Percentiles rank a stretch among this genome's conserved stretches.
These are phyloP conservation scores for Patella ulyssiponensis DNA, from an alignment of 2,888 invertebrate genomes.

Conservation along the genomic window DNA sequence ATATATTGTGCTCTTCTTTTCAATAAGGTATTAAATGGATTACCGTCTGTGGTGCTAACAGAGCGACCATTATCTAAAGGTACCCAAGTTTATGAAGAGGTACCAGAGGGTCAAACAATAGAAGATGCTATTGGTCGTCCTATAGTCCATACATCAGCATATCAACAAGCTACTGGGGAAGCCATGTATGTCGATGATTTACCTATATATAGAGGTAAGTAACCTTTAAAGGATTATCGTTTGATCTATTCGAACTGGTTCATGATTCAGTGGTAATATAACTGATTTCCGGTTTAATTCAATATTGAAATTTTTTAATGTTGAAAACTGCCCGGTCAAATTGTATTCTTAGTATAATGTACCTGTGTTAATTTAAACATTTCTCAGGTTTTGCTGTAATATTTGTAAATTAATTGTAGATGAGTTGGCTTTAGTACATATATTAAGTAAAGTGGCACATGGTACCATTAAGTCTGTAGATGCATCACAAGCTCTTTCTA, in stretches of 20 bases:
- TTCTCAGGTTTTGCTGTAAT: no score
- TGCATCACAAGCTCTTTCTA: conserved; percentile 80
- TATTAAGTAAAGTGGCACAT: conserved; percentile 85
- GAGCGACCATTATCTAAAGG: conserved; percentile 35
- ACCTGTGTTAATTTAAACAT: no score
- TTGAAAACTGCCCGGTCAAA: no score
- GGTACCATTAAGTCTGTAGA: conserved; percentile 86
- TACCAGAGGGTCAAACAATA: conserved; percentile 4
- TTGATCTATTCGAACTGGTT: no score
- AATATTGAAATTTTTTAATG: no score
- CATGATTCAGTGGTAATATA: no score
- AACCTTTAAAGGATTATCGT: no score
- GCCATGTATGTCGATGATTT: not conserved
- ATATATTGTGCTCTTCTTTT: no score
- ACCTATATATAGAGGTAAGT: not conserved
- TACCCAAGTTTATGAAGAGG: conserved; percentile 32
- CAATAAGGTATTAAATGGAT: no score
- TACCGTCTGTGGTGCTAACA: no score
- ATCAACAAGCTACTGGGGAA: not conserved
- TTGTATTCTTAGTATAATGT: no score
- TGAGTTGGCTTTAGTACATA: conserved; percentile 86
- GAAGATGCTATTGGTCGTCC: conserved; percentile 75
- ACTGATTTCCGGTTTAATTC: no score
- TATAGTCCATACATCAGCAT: not conserved
- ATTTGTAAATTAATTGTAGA: conserved; percentile 65